Evolutionary conservation across 2,113 vertebrate species (phyloP).

Genomic region (Grantiella picta): DNA sequence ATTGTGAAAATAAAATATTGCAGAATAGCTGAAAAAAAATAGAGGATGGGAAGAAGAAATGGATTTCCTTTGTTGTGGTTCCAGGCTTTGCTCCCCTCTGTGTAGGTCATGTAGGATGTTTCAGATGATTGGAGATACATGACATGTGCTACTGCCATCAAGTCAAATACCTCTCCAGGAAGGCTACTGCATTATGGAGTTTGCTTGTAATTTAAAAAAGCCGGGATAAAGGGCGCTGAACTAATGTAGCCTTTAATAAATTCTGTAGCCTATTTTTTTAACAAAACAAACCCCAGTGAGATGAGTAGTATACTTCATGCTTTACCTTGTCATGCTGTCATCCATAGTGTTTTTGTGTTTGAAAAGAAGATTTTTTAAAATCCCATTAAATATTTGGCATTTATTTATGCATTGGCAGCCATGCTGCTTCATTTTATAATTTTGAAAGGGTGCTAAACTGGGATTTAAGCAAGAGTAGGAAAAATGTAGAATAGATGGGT

Average conservation of each 20-base stretch:
- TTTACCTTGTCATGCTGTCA: background rate
- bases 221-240: background rate
- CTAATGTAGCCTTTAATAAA: background rate
- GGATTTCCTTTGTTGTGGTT: background rate
- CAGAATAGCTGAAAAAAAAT: background rate
- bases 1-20: background rate
- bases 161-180: background rate
- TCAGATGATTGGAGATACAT: background rate
- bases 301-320: background rate
- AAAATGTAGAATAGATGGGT: background rate
- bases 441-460: background rate
- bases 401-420: background rate
- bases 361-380: background rate
- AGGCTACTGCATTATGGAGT: background rate
- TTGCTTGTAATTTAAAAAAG: background rate
- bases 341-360: background rate
- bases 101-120: background rate
- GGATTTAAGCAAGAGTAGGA: background rate
- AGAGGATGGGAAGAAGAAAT: background rate
- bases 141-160: background rate
- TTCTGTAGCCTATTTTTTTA: background rate
- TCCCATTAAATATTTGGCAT: background rate
- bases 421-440: background rate
- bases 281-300: background rate
- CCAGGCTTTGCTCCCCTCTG: background rate